phyloP scores from a whole-genome alignment of 2,888 invertebrate species.

The Sympetrum striolatum region DNA sequence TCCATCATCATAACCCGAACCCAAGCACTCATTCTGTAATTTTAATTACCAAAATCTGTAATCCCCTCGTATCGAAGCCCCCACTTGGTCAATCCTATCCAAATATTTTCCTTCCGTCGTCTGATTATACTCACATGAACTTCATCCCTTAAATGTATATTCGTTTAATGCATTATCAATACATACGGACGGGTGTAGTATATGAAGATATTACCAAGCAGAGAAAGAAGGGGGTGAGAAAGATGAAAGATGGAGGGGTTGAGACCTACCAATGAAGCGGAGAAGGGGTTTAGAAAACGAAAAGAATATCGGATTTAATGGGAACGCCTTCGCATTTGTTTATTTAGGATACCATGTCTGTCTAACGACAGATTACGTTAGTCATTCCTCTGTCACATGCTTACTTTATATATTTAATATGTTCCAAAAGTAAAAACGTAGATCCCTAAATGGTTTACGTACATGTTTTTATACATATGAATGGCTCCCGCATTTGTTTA shows the following conservation, averaged over 20 bases:
- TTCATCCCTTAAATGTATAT: too few species aligned
- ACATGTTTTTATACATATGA: too few species aligned
- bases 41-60: too few species aligned
- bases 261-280: neutral
- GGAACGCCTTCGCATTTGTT: neutral
- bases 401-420: neutral
- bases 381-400: neutral
- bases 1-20: too few species aligned
- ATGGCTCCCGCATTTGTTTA: neutral
- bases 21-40: too few species aligned
- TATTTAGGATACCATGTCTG: constrained; percentile 6
- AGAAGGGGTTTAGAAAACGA: neutral
- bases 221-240: neutral
- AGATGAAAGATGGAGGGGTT: neutral
- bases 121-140: too few species aligned
- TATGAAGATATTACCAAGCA: neutral
- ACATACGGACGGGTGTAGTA: too few species aligned
- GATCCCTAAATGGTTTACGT: neutral
- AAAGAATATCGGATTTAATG: neutral
- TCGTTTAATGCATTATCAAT: too few species aligned
- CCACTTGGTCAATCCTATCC: too few species aligned
- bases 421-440: neutral
- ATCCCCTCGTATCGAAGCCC: too few species aligned
- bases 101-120: too few species aligned
- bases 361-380: neutral